Evolutionary conservation across 2,888 invertebrate genomes (phyloP).

Genomic region (Cerceris rybyensis): DNA sequence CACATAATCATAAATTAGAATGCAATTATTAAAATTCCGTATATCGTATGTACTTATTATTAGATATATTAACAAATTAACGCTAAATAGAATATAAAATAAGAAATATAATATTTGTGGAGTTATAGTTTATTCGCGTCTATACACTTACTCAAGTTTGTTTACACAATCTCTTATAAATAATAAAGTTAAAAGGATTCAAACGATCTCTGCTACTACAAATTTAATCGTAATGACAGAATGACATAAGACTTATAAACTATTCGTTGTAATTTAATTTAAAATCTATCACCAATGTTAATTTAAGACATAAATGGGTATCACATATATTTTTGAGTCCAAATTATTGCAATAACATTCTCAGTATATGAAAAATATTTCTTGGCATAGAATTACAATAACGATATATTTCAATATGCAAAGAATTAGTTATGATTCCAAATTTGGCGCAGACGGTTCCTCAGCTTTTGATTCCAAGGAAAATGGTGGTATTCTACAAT

Average conservation of each 20-base stretch:
- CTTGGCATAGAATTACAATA: constrained; percentile 1
- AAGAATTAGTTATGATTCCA: constrained; percentile 28
- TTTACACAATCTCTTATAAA: not conserved
- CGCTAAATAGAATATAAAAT: no score
- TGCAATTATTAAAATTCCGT: no score
- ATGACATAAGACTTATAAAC: constrained; percentile 28
- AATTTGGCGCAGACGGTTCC: constrained; percentile 81
- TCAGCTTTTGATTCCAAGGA: constrained; percentile 97
- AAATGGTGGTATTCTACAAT: constrained; percentile 98
- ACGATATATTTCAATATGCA: not conserved
- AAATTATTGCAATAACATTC: constrained; percentile 24
- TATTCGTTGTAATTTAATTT: constrained; percentile 21
- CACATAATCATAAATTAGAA: no score
- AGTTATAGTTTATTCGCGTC: no score
- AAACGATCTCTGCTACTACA: constrained; percentile 3
- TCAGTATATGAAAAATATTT: constrained; percentile 8
- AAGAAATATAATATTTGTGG: no score
- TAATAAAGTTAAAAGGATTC: not conserved
- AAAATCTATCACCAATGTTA: constrained; percentile 18
- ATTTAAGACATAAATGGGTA: constrained; percentile 1
- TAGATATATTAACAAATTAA: no score
- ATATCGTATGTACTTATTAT: no score
- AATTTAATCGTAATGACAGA: constrained; percentile 20
- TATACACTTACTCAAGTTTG: no score
- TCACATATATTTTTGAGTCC: constrained; percentile 3